Conservation (phyloP, 2,113 vertebrate genomes). For the Ramphastos sulfuratus region DNA sequence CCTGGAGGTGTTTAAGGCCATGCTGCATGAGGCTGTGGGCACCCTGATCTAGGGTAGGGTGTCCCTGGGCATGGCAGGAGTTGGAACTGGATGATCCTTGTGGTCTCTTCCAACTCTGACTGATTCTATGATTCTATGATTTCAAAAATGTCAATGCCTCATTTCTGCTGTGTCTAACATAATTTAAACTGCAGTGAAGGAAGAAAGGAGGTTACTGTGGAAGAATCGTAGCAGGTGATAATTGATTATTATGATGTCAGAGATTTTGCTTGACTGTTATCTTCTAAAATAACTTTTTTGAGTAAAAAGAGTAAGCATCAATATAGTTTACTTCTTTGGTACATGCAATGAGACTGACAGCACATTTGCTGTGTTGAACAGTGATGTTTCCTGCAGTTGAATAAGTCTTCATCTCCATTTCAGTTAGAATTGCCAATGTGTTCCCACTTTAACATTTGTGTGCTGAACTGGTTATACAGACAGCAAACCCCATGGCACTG, state of each 20-base stretch:
- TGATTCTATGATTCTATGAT: background rate
- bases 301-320: background rate
- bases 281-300: background rate
- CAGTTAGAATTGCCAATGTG: background rate
- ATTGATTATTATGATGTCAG: background rate
- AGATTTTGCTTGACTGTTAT: background rate
- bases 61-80: too few species aligned
- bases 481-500: background rate
- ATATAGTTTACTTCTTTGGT: background rate
- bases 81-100: too few species aligned
- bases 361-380: background rate
- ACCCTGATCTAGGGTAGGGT: too few species aligned
- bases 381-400: rapidly evolving
- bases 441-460: background rate
- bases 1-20: too few species aligned
- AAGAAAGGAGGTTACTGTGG: background rate
- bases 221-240: background rate
- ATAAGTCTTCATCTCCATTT: background rate
- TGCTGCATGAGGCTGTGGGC: too few species aligned
- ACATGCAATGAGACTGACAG: background rate
- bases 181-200: background rate
- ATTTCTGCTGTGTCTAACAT: background rate
- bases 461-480: background rate
- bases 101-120: too few species aligned
- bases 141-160: too few species aligned